Conservation (phyloP, 2,888 invertebrate genomes). For the Pyralis farinalis region DNA sequence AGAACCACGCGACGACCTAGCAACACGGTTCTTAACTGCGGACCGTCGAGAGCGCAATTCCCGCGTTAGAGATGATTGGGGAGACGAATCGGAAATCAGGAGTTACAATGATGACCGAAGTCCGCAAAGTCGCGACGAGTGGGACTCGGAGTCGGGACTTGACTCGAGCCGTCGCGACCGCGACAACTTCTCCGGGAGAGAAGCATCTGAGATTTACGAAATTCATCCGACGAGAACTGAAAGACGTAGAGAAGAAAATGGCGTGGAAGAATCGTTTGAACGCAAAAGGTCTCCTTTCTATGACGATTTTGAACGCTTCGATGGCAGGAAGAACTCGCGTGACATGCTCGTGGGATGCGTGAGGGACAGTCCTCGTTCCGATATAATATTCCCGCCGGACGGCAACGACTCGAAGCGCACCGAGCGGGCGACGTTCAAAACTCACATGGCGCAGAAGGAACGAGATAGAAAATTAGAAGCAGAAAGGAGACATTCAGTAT, state of each 20-base stretch:
- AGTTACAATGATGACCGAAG: conserved; percentile 58
- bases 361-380: conserved; percentile 70
- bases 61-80: conserved; percentile 61
- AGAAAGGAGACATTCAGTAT: conserved; percentile 88
- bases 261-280: conserved; percentile 53
- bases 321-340: conserved; percentile 72
- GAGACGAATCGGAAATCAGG: conserved; percentile 60
- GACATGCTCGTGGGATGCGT: conserved; percentile 73
- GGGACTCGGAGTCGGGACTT: conserved; percentile 70
- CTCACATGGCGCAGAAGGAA: conserved; percentile 87
- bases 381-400: conserved; percentile 52
- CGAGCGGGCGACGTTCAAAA: conserved; percentile 85
- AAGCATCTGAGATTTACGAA: conserved; percentile 72
- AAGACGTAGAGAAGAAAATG: conserved; percentile 58
- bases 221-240: conserved; percentile 60
- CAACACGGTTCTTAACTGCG: conserved; percentile 63
- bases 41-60: conserved; percentile 51
- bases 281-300: conserved; percentile 62
- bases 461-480: conserved; percentile 82
- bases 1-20: conserved; percentile 62
- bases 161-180: conserved; percentile 55
- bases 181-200: conserved; percentile 63
- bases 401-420: conserved; percentile 53
- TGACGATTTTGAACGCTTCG: conserved; percentile 70
- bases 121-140: conserved; percentile 61